Evolutionary conservation across 2,888 invertebrate species (phyloP).

Genomic region (Cantharis rustica): DNA sequence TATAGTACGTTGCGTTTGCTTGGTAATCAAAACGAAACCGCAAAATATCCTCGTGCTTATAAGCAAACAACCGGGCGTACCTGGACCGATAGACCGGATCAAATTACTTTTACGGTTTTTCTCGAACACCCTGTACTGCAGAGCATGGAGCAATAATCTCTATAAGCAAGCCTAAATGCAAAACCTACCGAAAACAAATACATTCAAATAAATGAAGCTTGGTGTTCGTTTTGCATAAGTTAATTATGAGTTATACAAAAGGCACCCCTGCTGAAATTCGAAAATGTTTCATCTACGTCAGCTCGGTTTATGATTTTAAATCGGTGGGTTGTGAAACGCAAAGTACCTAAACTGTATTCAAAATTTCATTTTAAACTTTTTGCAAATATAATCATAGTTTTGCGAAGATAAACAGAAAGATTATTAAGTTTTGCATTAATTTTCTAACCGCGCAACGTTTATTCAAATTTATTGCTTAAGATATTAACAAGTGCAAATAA

Average conservation of each 20-base stretch:
- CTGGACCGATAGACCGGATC: background rate
- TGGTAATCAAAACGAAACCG: background rate
- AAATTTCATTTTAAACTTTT: constrained; percentile 7
- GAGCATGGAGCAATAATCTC: constrained; percentile 5
- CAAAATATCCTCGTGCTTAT: background rate
- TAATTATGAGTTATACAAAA: constrained; percentile 51
- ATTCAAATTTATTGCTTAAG: constrained; percentile 40
- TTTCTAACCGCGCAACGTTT: constrained; percentile 38
- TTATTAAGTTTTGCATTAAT: constrained; percentile 42
- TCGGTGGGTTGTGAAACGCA: background rate
- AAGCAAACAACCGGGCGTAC: background rate
- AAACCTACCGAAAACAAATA: constrained; percentile 27
- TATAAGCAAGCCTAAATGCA: constrained; percentile 22
- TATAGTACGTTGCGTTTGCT: background rate
- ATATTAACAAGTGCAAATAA: constrained; percentile 21
- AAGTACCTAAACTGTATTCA: background rate
- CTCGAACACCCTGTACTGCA: background rate
- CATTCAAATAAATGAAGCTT: constrained; percentile 18
- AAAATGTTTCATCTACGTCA: constrained; percentile 9
- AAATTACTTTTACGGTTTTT: background rate
- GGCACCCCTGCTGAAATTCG: constrained; percentile 15
- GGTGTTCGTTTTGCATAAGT: constrained; percentile 46
- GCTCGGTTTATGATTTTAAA: constrained; percentile 1
- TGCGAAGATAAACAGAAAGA: constrained; percentile 44
- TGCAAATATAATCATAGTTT: constrained; percentile 31